A percentile compares a stretch with the other conserved stretches of the same genome.
Conservation (phyloP, 2,113 vertebrate genomes). For the Seriola aureovittata region DNA sequence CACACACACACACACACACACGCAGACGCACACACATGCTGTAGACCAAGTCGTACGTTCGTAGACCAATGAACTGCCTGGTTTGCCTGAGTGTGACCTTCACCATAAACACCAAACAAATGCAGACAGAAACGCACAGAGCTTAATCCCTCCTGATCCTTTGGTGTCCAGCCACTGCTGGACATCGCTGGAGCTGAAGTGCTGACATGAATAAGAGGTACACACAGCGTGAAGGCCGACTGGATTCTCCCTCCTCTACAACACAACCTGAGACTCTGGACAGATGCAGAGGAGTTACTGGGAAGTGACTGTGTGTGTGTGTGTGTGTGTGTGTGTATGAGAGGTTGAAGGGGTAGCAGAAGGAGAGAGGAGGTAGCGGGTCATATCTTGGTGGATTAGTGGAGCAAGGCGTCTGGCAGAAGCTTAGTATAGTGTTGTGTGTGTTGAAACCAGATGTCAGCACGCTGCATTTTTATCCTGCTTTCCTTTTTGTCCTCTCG, state of each 20-base stretch:
- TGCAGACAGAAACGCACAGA: constrained; percentile 35
- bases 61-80: neutral
- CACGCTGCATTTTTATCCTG: constrained; percentile 32
- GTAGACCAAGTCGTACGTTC: too few relatives aligned
- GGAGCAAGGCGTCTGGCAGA: constrained; percentile 1
- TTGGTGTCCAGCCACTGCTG: constrained; percentile 17
- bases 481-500: constrained; percentile 26
- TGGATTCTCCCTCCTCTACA: neutral
- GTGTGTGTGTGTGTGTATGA: constrained; percentile 1
- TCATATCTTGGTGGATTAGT: constrained; percentile 55
- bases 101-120: constrained; percentile 44
- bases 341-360: neutral
- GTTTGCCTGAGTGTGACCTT: constrained; percentile 39
- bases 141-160: constrained; percentile 63
- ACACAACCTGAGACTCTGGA: constrained; percentile 3
- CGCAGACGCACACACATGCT: neutral
- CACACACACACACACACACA: neutral
- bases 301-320: neutral
- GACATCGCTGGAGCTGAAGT: constrained; percentile 34
- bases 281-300: constrained; percentile 14
- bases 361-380: constrained; percentile 2
- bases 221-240: neutral
- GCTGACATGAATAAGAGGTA: constrained; percentile 16
- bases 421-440: constrained; percentile 31
- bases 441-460: constrained; percentile 43